Conservation (phyloP, 1,140 invertebrate genomes). For the Caerostris darwini region DNA sequence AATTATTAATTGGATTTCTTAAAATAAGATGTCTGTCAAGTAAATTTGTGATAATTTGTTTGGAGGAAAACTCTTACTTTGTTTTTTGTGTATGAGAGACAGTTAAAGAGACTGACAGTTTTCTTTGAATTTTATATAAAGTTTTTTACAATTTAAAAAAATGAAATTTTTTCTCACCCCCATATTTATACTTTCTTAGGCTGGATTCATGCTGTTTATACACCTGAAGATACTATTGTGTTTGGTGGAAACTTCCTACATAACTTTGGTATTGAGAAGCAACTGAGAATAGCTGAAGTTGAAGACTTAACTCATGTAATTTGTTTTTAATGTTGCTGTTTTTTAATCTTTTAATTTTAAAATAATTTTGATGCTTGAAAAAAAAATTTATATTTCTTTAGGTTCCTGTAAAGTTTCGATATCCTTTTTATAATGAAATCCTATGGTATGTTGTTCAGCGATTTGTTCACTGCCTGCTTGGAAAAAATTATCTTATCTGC, state of each 20-base stretch:
- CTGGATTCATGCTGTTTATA: conserved; percentile 99
- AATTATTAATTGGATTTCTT: too few relatives aligned
- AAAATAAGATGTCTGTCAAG: too few relatives aligned
- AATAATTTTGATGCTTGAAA: neutral
- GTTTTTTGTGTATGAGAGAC: too few relatives aligned
- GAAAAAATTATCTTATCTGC: conserved; percentile 86
- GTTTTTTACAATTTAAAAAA: too few relatives aligned
- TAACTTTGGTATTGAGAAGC: conserved; percentile 89
- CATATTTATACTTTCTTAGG: conserved; percentile 82
- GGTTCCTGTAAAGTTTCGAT: conserved; percentile 98
- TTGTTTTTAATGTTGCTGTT: conserved; percentile 71
- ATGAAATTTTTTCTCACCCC: too few relatives aligned
- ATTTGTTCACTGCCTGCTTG: conserved; percentile 94
- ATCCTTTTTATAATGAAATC: conserved; percentile 99
- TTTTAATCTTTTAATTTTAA: conserved; percentile 61
- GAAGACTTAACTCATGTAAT: conserved; percentile 94
- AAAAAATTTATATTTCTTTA: conserved; percentile 80
- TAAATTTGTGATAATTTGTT: too few relatives aligned
- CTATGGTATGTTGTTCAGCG: conserved; percentile 98
- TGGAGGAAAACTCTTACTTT: too few relatives aligned
- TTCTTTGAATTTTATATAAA: too few relatives aligned
- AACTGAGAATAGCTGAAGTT: conserved; percentile 91
- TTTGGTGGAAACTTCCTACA: conserved; percentile 99
- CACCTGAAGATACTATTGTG: conserved; percentile 96
- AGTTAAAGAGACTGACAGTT: too few relatives aligned